Percentiles rank a stretch among this genome's conserved stretches.
phyloP scores from a whole-genome alignment of 2,797 vertebrate species.

The Falco rusticolus region DNA sequence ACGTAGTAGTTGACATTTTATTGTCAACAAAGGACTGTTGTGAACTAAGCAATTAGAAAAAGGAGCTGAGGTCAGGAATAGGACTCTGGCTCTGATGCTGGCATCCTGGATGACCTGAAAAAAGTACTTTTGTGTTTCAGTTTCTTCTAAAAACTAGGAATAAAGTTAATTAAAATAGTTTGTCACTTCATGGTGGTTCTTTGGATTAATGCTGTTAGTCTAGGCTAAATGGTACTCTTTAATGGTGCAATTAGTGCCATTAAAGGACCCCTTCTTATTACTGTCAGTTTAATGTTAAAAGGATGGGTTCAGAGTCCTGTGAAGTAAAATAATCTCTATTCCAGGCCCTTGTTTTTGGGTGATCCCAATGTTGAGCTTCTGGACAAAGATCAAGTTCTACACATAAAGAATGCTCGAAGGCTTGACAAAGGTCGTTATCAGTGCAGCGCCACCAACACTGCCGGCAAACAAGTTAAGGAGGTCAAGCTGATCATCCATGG shows the following conservation, averaged over 20 bases:
- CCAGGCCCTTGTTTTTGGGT: slow-evolving; percentile 87
- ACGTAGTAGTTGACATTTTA: not conserved
- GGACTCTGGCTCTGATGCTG: not conserved
- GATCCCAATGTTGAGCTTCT: slow-evolving; percentile 88
- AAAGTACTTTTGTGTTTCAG: not conserved
- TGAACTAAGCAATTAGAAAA: not conserved
- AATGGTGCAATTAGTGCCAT: not conserved
- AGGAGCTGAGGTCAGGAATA: not conserved
- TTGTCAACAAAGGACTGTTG: not conserved
- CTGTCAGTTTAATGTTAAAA: not conserved
- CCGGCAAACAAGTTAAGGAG: slow-evolving; percentile 90
- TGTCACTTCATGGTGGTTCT: not conserved
- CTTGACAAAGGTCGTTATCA: slow-evolving; percentile 93
- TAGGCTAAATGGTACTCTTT: not conserved
- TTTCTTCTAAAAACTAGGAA: not conserved
- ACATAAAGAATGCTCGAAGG: slow-evolving; percentile 85
- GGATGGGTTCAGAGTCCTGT: not conserved
- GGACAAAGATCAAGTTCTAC: slow-evolving; percentile 86
- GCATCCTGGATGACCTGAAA: not conserved
- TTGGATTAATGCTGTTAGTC: not conserved
- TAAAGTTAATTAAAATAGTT: not conserved
- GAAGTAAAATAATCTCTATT: slow-evolving; percentile 24
- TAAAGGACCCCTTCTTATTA: not conserved
- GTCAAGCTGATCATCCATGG: slow-evolving; percentile 87
- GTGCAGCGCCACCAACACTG: slow-evolving; percentile 87